Percentiles rank a stretch among this genome's conserved stretches.
phyloP scores from a whole-genome alignment of 2,113 vertebrate species.

The Silurus asotus region DNA sequence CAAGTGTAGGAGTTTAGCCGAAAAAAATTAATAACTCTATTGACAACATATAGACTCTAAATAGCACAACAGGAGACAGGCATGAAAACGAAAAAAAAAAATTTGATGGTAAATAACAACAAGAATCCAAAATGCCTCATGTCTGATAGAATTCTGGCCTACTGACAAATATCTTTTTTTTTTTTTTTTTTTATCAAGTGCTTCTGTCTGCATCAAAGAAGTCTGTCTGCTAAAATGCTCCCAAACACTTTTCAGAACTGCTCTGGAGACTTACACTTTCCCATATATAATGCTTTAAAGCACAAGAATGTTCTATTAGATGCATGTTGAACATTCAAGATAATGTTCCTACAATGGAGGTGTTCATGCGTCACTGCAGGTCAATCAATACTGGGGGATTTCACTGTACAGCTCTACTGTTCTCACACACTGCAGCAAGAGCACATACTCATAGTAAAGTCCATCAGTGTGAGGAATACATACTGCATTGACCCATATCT shows the following conservation, averaged over 20 bases:
- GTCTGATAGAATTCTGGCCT: background rate
- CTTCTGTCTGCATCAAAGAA: background rate
- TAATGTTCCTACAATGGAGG: background rate
- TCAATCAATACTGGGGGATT: slow-evolving; percentile 6
- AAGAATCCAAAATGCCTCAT: background rate
- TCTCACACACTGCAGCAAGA: slow-evolving; percentile 10
- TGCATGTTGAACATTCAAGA: background rate
- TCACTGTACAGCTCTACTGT: slow-evolving; percentile 8
- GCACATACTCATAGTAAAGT: slow-evolving; percentile 32
- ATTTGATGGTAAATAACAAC: background rate
- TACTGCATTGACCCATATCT: slow-evolving; percentile 45
- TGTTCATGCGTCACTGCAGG: slow-evolving; percentile 3
- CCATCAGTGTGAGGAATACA: slow-evolving; percentile 18
- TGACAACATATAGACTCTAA: background rate
- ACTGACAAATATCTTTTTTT: background rate
- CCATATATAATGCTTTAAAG: background rate
- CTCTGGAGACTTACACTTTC: too few species aligned
- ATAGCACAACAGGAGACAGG: background rate
- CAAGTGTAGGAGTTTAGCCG: background rate
- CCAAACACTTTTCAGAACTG: background rate
- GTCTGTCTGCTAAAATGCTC: background rate
- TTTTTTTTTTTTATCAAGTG: too few species aligned
- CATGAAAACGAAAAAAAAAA: background rate
- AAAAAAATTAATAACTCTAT: background rate
- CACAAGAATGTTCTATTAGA: background rate